Percentiles rank a stretch among this genome's conserved stretches.
Evolutionary conservation across 2,113 vertebrate species (phyloP).

Genomic region (Apistogramma diplotaenia): DNA sequence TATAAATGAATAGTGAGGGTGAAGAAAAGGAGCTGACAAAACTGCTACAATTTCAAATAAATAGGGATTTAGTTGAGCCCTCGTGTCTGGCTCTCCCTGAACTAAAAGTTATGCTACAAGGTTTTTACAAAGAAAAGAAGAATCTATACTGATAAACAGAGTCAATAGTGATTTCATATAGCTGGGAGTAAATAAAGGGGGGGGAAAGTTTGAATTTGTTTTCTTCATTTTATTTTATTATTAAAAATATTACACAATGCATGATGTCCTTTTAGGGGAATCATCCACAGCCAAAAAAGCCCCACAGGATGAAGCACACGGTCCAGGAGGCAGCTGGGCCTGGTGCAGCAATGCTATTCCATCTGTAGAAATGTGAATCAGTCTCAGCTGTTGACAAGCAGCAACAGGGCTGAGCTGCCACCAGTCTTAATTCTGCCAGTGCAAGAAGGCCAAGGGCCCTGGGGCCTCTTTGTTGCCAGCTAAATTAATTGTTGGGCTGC

Average conservation of each 20-base stretch:
- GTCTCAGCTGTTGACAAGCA: slow-evolving; percentile 71
- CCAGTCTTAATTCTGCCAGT: slow-evolving; percentile 60
- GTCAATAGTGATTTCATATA: background rate
- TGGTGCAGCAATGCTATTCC: slow-evolving; percentile 5
- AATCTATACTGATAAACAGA: background rate
- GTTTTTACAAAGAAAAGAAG: background rate
- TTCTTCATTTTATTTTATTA: background rate
- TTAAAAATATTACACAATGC: background rate
- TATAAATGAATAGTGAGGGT: background rate
- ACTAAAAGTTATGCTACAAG: background rate
- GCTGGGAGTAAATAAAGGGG: too few species aligned
- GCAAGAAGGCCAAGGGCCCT: slow-evolving; percentile 57
- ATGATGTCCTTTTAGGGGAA: background rate
- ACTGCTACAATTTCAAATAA: background rate
- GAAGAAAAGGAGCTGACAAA: background rate
- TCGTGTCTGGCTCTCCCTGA: too few species aligned
- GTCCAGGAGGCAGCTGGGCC: background rate
- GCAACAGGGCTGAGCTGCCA: slow-evolving; percentile 67
- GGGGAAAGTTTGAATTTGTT: rapidly evolving
- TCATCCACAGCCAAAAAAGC: background rate
- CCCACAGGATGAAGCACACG: background rate
- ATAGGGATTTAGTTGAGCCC: background rate
- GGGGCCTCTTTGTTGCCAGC: slow-evolving; percentile 74
- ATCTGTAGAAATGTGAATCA: slow-evolving; percentile 61
- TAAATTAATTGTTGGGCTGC: slow-evolving; percentile 79